Base-by-base conservation (phyloP, 2,888 invertebrate species). In the Glyphotaelius pellucidus region DNA sequence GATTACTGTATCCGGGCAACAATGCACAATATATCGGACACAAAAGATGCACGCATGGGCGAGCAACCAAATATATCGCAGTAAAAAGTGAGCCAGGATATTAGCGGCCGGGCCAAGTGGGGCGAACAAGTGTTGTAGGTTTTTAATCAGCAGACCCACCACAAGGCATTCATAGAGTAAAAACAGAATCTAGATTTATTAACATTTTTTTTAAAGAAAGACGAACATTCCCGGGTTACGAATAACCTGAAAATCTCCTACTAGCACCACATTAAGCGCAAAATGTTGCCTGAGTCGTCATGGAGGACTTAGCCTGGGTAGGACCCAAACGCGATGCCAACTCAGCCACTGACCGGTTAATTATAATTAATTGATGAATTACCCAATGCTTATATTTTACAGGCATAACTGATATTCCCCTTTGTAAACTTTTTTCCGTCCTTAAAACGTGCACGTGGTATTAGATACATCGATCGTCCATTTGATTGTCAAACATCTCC, bases 1-100 rank as follows among this genome's bases (percentile, higher is more conserved):
- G 79, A 89, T 47, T 79, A 89, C 35, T 89, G 88, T 79, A 89
- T 79, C 80, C 79, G 88, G 35, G 88, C 88, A 32, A 89, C 88
- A 79, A 80, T 79, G 31, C 79, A 38, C 80, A 42, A 42, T 42
- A 38, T 52, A 86, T 47, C 79, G 79, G 19, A 32, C 52, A 88
- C 79, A 88, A 88, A 88, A 88, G 88, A 52, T 88, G 79, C 67
- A 79, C 35, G 79, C 88, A 67, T 88, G 88, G 32, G 25, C 30
- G 42, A 42, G n/a, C n/a, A 42, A 38, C 25, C 35, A 42, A 86
- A 30, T 38, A 32, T 81, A 85, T 85, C 42, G 32, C 42, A n/a
- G 42, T 47, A 86, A 42, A 86, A 86, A 86, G 42, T 47, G 52
- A 86, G 86, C 86, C 42, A n/a, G 86, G 86, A 86, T 42, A 86